Conservation (phyloP, 35 echinoderm and acorn worm genomes). For the Lytechinus variegatus region DNA sequence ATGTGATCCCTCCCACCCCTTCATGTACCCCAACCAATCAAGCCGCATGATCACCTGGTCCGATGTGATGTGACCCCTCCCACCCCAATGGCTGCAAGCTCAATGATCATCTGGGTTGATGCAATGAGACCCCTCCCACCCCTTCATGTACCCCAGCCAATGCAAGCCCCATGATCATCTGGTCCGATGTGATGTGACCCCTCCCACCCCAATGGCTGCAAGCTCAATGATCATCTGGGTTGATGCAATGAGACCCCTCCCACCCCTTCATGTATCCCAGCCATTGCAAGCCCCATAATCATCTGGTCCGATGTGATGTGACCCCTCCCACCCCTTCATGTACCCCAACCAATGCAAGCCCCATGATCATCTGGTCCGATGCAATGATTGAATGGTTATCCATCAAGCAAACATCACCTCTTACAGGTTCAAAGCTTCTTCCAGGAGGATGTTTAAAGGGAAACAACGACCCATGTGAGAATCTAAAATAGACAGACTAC, state of each 20-base stretch:
- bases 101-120: too few species aligned
- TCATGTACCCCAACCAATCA: too few species aligned
- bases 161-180: neutral
- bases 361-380: neutral
- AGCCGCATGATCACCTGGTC: too few species aligned
- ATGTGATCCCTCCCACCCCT: neutral
- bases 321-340: neutral
- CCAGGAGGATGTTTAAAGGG: neutral
- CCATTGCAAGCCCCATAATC: too few species aligned
- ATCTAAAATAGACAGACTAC: neutral
- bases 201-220: too few species aligned
- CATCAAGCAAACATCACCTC: slow-evolving; percentile 17
- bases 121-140: neutral
- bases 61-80: too few species aligned
- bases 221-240: too few species aligned
- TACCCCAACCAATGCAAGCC: neutral
- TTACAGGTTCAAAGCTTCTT: neutral
- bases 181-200: neutral
- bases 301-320: too few species aligned
- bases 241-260: too few species aligned
- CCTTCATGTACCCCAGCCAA: neutral
- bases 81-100: too few species aligned
- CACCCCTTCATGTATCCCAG: too few species aligned
- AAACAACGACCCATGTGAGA: neutral
- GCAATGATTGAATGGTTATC: slow-evolving; percentile 24